These are phyloP conservation scores for Hyles vespertilio DNA, from an alignment of 1,140 invertebrate species.

Conservation along the genomic window DNA sequence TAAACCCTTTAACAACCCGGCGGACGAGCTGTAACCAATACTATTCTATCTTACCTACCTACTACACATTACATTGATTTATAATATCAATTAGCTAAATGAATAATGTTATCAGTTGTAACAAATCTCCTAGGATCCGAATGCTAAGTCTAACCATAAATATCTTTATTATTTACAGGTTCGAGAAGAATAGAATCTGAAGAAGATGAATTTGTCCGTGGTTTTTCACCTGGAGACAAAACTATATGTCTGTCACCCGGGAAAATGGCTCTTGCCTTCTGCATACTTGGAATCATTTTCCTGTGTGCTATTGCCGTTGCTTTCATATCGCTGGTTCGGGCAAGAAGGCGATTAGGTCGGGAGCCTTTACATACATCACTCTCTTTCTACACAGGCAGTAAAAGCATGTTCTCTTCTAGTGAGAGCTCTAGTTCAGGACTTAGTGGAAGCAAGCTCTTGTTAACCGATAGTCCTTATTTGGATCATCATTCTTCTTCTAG, in stretches of 20 bases:
- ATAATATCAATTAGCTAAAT: too few species aligned
- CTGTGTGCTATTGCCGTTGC: constrained; percentile 80
- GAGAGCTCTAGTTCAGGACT: constrained; percentile 73
- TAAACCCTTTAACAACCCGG: too few species aligned
- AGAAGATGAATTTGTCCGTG: constrained; percentile 53
- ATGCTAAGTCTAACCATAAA: too few species aligned
- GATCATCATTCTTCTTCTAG: constrained; percentile 74
- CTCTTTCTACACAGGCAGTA: constrained; percentile 73
- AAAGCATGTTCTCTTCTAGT: constrained; percentile 72
- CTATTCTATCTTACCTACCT: too few species aligned
- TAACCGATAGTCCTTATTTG: constrained; percentile 74
- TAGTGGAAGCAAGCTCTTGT: constrained; percentile 69
- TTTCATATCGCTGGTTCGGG: constrained; percentile 79
- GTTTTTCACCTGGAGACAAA: constrained; percentile 75
- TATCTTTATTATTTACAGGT: constrained; percentile 34
- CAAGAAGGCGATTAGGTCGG: constrained; percentile 65
- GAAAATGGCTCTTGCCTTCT: constrained; percentile 83
- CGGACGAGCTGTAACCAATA: too few species aligned
- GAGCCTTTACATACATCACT: constrained; percentile 69
- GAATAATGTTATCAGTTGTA: too few species aligned
- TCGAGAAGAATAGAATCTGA: constrained; percentile 60
- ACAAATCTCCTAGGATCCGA: too few species aligned
- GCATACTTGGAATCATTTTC: constrained; percentile 81
- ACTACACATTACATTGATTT: too few species aligned
- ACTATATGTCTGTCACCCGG: constrained; percentile 84